Percentiles rank a stretch among this genome's conserved stretches.
These are phyloP conservation scores for Tetrao urogallus DNA, from an alignment of 2,113 vertebrate genomes.

Conservation along the genomic window DNA sequence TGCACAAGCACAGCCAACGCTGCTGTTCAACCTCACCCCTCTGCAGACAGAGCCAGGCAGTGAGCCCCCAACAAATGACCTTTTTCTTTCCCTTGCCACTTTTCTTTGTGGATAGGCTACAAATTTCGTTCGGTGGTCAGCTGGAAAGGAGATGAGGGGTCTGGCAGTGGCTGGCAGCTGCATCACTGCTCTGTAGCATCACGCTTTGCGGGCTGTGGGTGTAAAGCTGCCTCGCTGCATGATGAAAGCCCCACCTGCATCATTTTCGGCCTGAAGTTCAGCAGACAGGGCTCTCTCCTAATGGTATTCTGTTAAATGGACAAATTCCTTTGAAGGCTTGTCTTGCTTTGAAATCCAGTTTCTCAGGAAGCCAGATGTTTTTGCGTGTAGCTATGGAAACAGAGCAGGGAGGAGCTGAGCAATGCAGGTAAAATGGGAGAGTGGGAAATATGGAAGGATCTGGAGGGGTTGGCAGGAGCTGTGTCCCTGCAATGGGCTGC, in stretches of 20 bases:
- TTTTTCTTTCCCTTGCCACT: background rate
- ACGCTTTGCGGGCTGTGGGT: background rate
- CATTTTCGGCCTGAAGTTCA: slow-evolving; percentile 67
- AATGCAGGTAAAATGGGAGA: slow-evolving; percentile 45
- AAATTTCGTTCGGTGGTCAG: background rate
- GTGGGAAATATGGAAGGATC: slow-evolving; percentile 69
- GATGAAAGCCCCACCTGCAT: slow-evolving; percentile 67
- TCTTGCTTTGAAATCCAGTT: slow-evolving; percentile 82
- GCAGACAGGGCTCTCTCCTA: slow-evolving; percentile 72
- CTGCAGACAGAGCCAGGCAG: background rate
- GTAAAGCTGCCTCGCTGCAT: slow-evolving; percentile 66
- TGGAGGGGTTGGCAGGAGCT: slow-evolving; percentile 66
- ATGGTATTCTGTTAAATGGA: slow-evolving; percentile 81
- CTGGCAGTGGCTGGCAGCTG: slow-evolving; percentile 21
- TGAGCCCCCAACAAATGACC: background rate
- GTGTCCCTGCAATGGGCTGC: slow-evolving; percentile 33
- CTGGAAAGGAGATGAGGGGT: background rate
- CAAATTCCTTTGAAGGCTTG: slow-evolving; percentile 82
- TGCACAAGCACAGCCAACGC: background rate
- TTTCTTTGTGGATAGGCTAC: background rate
- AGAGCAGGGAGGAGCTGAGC: slow-evolving; percentile 65
- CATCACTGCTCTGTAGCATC: slow-evolving; percentile 24
- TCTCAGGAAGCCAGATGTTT: slow-evolving; percentile 71
- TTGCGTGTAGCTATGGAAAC: slow-evolving; percentile 83
- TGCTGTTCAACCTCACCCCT: background rate